These are phyloP conservation scores for Tangara arthus DNA, from an alignment of 2,797 vertebrate species.

Conservation along the genomic window DNA sequence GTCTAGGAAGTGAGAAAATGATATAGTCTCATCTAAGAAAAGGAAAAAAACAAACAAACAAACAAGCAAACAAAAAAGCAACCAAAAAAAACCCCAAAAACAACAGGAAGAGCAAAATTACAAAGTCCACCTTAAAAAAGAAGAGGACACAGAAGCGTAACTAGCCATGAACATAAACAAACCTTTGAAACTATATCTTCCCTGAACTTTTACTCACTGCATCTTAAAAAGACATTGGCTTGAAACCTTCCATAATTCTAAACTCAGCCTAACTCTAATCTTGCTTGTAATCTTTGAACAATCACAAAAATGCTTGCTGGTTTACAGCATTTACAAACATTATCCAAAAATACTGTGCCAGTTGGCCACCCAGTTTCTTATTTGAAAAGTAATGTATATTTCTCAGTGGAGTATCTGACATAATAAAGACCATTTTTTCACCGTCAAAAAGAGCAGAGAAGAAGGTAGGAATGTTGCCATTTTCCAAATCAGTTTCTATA, in stretches of 20 bases:
- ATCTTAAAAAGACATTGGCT: background rate
- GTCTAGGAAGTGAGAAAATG: background rate
- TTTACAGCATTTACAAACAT: background rate
- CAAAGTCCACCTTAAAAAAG: background rate
- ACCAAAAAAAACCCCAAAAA: no score
- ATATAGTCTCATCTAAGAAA: background rate
- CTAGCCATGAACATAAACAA: background rate
- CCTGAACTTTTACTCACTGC: background rate
- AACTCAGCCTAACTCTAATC: background rate
- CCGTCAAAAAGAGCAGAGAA: background rate
- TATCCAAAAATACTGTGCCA: background rate
- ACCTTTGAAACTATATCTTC: background rate
- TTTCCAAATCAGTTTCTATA: background rate
- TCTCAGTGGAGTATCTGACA: background rate
- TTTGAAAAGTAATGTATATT: background rate
- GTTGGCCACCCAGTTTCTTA: background rate
- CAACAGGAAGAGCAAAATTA: background rate
- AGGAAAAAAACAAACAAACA: background rate
- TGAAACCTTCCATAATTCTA: background rate
- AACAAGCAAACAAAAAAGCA: no score
- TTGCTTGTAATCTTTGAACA: background rate
- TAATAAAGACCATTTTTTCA: background rate
- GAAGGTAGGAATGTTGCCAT: background rate
- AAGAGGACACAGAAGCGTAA: background rate
- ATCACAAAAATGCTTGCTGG: background rate